phyloP scores from a whole-genome alignment of 2,888 invertebrate genomes.

The Platycheirus rosarum region DNA sequence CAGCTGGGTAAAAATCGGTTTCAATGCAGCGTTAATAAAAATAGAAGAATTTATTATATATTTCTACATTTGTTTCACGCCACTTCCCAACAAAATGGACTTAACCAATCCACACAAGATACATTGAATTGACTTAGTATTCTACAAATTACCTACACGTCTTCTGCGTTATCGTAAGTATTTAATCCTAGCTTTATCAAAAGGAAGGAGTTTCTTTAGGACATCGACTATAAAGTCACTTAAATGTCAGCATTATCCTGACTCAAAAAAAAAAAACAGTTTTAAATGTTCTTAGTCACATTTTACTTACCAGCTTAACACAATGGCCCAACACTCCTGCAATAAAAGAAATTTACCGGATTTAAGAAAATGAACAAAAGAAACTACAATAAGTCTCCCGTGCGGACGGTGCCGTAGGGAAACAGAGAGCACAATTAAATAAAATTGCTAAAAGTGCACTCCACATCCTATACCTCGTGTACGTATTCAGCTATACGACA shows the following conservation, averaged over 20 bases:
- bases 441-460: slow-evolving; percentile 67
- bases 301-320: slow-evolving; percentile 49
- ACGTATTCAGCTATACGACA: slow-evolving; percentile 20
- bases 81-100: too few species aligned
- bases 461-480: slow-evolving; percentile 28
- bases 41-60: too few species aligned
- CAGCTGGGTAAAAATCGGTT: too few species aligned
- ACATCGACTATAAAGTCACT: too few species aligned
- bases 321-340: slow-evolving; percentile 54
- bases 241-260: slow-evolving; percentile 5
- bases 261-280: slow-evolving; percentile 5
- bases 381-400: slow-evolving; percentile 26
- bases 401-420: background rate
- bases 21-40: too few species aligned
- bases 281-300: slow-evolving; percentile 44
- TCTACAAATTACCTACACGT: too few species aligned
- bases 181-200: too few species aligned
- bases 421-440: slow-evolving; percentile 58
- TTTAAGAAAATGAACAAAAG: slow-evolving; percentile 53
- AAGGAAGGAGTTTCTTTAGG: too few species aligned
- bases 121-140: too few species aligned
- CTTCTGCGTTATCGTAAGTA: too few species aligned
- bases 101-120: too few species aligned
- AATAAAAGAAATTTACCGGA: slow-evolving; percentile 39
- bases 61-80: too few species aligned